phyloP scores from a whole-genome alignment of 2,888 invertebrate species.

The Perizoma affinitatum region DNA sequence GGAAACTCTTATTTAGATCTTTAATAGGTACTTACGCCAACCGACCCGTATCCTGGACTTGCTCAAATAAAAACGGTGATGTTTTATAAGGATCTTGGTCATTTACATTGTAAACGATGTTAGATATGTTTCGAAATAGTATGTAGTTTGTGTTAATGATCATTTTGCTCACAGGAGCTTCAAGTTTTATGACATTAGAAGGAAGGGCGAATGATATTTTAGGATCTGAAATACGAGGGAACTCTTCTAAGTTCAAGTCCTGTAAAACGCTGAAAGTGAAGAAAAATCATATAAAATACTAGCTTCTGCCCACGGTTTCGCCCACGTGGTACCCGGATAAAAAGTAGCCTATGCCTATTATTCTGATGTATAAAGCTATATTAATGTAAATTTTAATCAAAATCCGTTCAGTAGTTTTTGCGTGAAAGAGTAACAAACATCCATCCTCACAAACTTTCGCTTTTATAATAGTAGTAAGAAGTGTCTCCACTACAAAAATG shows the following conservation, averaged over 20 bases:
- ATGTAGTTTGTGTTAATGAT: slow-evolving; percentile 55
- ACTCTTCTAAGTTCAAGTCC: slow-evolving; percentile 46
- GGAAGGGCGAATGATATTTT: slow-evolving; percentile 52
- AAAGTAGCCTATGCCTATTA: too few relatives aligned
- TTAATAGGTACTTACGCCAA: slow-evolving; percentile 57
- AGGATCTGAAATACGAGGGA: slow-evolving; percentile 50
- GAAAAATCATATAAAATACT: not conserved
- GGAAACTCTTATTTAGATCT: too few relatives aligned
- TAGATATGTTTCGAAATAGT: slow-evolving; percentile 55
- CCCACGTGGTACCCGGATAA: too few relatives aligned
- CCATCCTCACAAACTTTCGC: too few relatives aligned
- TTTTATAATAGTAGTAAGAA: too few relatives aligned
- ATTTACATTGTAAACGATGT: slow-evolving; percentile 40
- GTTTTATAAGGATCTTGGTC: slow-evolving; percentile 39
- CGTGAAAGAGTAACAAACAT: too few relatives aligned
- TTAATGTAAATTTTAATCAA: too few relatives aligned
- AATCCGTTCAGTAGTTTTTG: too few relatives aligned
- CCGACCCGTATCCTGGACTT: slow-evolving; percentile 53
- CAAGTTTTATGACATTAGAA: slow-evolving; percentile 53
- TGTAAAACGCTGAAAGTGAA: slow-evolving; percentile 50
- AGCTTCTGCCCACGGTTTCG: too few relatives aligned
- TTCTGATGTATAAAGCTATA: too few relatives aligned
- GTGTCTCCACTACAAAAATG: too few relatives aligned
- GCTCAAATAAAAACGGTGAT: slow-evolving; percentile 63
- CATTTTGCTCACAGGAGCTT: slow-evolving; percentile 54